These are phyloP conservation scores for Nothobranchius furzeri DNA, from an alignment of 2,113 vertebrate species.

Conservation along the genomic window DNA sequence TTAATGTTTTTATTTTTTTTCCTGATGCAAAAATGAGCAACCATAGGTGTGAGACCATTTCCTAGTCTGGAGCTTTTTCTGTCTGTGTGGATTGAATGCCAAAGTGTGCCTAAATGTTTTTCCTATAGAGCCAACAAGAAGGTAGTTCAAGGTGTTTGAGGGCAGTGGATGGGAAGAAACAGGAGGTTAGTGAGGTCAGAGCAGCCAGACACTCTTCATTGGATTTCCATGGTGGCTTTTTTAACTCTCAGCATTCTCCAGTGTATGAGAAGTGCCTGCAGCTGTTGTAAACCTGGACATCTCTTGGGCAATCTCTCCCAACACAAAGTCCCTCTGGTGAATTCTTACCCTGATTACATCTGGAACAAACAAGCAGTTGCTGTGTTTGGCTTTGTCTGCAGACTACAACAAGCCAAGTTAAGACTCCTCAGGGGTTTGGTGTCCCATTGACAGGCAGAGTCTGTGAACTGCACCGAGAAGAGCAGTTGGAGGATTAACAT, in stretches of 20 bases:
- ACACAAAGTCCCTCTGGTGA: slow-evolving; percentile 6
- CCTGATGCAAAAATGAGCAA: too few relatives aligned
- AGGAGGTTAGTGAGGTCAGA: slow-evolving; percentile 4
- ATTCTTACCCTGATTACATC: slow-evolving; percentile 27
- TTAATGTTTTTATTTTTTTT: too few relatives aligned
- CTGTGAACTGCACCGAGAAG: slow-evolving; percentile 26
- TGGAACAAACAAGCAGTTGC: not conserved
- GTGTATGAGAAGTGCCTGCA: not conserved
- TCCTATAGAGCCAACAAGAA: not conserved
- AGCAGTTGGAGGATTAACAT: slow-evolving; percentile 62
- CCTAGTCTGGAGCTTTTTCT: not conserved
- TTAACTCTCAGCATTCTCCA: slow-evolving; percentile 9
- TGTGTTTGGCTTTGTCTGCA: slow-evolving; percentile 37
- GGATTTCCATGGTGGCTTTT: slow-evolving; percentile 2
- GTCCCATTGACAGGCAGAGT: slow-evolving; percentile 40
- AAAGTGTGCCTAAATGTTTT: not conserved
- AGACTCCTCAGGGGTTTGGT: slow-evolving; percentile 25
- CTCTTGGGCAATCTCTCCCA: slow-evolving; percentile 26
- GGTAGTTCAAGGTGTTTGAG: slow-evolving; percentile 1
- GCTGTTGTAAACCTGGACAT: slow-evolving; percentile 16
- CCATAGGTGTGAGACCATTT: too few relatives aligned
- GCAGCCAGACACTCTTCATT: slow-evolving; percentile 9
- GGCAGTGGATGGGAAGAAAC: not conserved
- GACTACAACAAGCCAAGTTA: slow-evolving; percentile 33
- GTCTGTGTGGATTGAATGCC: not conserved